These are phyloP conservation scores for Furcifer pardalis DNA, from an alignment of 2,797 vertebrate genomes.

Conservation along the genomic window DNA sequence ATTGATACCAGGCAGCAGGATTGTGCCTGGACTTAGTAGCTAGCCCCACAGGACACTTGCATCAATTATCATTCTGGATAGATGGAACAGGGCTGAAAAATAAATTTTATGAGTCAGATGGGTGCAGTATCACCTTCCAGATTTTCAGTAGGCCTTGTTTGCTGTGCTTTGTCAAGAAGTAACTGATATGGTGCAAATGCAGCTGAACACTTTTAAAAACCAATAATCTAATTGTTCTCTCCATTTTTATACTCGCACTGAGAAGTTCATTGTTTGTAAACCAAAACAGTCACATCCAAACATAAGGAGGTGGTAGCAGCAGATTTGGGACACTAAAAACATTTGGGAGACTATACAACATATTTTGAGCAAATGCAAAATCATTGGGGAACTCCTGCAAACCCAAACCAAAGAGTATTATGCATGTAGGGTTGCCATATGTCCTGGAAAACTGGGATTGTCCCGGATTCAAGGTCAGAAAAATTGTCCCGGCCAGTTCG, in stretches of 20 bases:
- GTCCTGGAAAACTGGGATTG: no score
- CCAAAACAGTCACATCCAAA: constrained; percentile 28
- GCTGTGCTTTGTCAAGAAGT: constrained; percentile 37
- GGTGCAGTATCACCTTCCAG: not conserved
- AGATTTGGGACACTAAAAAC: no score
- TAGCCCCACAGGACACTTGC: not conserved
- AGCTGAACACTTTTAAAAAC: constrained; percentile 30
- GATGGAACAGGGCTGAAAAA: constrained; percentile 37
- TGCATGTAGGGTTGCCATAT: no score
- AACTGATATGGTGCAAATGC: constrained; percentile 32
- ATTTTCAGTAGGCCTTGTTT: constrained; percentile 2
- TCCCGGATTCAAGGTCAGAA: no score
- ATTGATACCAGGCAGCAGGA: constrained; percentile 27
- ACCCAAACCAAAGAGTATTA: no score
- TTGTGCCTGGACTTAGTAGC: constrained; percentile 42
- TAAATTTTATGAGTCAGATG: constrained; percentile 15
- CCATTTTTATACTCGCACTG: not conserved
- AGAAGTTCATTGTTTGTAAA: not conserved
- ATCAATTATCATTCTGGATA: constrained; percentile 24
- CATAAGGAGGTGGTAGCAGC: not conserved
- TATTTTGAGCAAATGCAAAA: no score
- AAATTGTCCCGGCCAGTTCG: no score
- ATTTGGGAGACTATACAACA: no score
- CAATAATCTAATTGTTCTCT: constrained; percentile 27
- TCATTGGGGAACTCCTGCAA: no score